Evolutionary conservation across 1,140 invertebrate genomes (phyloP), one percentile per base, ranked within the genome.

Genomic region (Heliconius himera): DNA sequence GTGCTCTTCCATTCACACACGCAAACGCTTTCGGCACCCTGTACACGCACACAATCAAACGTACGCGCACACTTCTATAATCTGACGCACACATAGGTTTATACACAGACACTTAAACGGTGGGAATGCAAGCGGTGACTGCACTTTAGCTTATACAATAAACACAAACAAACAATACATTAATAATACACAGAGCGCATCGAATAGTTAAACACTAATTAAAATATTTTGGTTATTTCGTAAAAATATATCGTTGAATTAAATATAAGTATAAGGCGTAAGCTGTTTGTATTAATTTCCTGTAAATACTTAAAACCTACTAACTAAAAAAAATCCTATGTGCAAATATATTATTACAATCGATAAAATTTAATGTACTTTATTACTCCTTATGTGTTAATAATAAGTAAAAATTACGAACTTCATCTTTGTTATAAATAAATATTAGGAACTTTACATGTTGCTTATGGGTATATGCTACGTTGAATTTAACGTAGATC

Each of bases 51-150:
- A 88, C 87, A 87, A 74, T 29, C 82, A 83, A 79, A 49, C 26
- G 74, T 78, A 76, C 77, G 80, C 91, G 90, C 91, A 83, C 93
- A 89, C 91, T 89, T 88, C 71, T 60, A 60, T 75, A 74, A 71
- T 74, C 33, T 77, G 72, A 74, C 85, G 88, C 91, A 85, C 89
- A 90, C 90, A 91, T 87, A 22, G 79, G 16, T 49, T 26, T 46
- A 75, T 78, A 51, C 86, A 88, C 91, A 86, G 89, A 92, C 90
- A 93, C 89, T 77, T 82, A 70, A 85, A 72, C 79, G 83, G 79
- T 90, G 92, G 90, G 92, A 94, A 93, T 94, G 93, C 93, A 93
- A 87, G 92, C 93, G 93, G 92, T 94, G 93, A 94, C 92, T 94
- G 93, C 93, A 94, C 92, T 94, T 92, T 90, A 91, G 86, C 90